Percentiles rank a stretch among this genome's conserved stretches.
Evolutionary conservation across 2,797 vertebrate species (phyloP).

Genomic region (Hylomyscus alleni): DNA sequence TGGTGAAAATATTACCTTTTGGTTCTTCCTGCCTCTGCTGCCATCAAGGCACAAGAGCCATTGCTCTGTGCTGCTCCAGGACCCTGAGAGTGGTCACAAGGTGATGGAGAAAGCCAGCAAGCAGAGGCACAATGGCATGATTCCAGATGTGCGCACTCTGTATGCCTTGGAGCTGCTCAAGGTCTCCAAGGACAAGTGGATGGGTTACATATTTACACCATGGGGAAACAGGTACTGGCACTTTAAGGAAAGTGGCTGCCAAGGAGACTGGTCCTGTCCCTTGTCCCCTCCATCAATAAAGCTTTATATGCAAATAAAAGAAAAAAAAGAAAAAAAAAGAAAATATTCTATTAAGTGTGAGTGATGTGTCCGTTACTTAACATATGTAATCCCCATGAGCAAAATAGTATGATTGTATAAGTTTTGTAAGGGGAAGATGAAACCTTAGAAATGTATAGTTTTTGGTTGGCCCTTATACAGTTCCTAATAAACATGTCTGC

Average conservation of each 20-base stretch:
- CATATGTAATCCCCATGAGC: neutral
- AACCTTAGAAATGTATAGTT: neutral
- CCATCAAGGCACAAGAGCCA: neutral
- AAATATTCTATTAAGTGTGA: neutral
- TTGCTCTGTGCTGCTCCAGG: neutral
- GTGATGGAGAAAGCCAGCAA: neutral
- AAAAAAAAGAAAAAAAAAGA: neutral
- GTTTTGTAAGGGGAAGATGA: slow-evolving; percentile 28
- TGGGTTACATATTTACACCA: too few species aligned
- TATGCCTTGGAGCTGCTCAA: neutral
- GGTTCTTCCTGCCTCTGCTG: neutral
- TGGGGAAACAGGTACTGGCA: neutral
- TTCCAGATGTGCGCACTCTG: neutral
- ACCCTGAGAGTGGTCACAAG: neutral
- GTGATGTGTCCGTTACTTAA: neutral
- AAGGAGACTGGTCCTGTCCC: neutral
- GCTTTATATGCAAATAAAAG: neutral
- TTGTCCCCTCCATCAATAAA: neutral
- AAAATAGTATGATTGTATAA: neutral
- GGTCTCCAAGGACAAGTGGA: neutral
- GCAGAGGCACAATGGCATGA: neutral
- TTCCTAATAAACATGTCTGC: neutral
- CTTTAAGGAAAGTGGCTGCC: neutral
- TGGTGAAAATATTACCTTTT: neutral
- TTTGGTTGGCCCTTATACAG: neutral